phyloP scores from a whole-genome alignment of 2,797 vertebrate species.

The Ceyx erithaca region DNA sequence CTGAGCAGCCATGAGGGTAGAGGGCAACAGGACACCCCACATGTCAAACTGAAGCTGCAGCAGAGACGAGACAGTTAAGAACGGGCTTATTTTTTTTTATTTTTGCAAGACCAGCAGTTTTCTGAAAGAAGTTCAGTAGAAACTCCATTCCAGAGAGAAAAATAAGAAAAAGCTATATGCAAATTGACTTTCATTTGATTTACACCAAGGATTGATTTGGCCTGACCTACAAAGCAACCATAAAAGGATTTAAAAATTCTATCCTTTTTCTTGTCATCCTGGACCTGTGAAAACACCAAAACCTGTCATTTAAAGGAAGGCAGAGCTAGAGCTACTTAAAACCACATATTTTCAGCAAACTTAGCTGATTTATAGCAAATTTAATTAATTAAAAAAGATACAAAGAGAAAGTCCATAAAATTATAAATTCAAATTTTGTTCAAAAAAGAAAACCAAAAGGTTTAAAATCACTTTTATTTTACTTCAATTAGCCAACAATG shows the following conservation, averaged over 20 bases:
- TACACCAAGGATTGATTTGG: neutral
- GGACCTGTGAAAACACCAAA: neutral
- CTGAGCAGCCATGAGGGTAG: accelerated
- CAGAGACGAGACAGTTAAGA: neutral
- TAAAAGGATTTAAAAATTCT: neutral
- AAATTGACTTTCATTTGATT: neutral
- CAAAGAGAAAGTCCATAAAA: neutral
- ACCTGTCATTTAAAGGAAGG: neutral
- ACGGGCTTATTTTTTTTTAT: neutral
- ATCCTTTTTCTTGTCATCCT: neutral
- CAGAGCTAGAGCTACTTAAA: neutral
- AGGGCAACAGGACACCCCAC: neutral
- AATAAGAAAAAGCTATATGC: neutral
- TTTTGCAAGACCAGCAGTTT: neutral
- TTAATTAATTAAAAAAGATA: neutral
- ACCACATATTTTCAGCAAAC: neutral
- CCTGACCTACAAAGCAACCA: neutral
- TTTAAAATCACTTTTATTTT: neutral
- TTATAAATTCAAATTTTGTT: neutral
- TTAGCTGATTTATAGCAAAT: neutral
- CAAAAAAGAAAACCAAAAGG: neutral
- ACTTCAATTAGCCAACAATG: neutral
- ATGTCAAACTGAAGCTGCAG: neutral
- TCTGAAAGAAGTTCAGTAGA: neutral
- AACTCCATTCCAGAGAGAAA: neutral